Percentiles rank a stretch among this genome's conserved stretches.
These are phyloP conservation scores for Hippocampus barbouri DNA, from an alignment of 2,113 vertebrate genomes.

Conservation along the genomic window DNA sequence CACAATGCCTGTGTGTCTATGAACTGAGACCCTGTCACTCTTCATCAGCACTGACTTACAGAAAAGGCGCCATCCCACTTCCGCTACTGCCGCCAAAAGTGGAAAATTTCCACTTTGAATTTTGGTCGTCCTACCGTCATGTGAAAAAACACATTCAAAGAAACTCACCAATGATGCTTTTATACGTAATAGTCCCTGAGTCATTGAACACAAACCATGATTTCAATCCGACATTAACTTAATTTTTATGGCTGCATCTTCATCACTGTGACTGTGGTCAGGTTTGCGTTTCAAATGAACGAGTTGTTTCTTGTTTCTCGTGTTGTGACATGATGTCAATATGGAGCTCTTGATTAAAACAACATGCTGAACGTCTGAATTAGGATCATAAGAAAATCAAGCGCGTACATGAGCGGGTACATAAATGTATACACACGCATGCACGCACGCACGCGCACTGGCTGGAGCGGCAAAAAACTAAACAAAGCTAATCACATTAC, in stretches of 20 bases:
- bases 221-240: neutral
- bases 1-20: neutral
- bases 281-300: neutral
- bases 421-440: slow-evolving; percentile 3
- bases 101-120: neutral
- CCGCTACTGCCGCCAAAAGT: neutral
- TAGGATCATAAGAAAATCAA: neutral
- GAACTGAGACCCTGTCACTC: neutral
- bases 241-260: neutral
- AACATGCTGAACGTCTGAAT: neutral
- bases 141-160: neutral
- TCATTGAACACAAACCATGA: neutral
- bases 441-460: slow-evolving; percentile 1
- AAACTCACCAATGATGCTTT: neutral
- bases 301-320: slow-evolving; percentile 4
- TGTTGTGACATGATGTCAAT: neutral
- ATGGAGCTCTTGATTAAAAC: neutral
- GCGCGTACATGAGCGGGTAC: neutral
- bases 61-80: neutral
- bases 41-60: neutral
- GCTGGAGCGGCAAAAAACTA: slow-evolving; percentile 74
- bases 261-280: neutral
- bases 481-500: slow-evolving; percentile 79
- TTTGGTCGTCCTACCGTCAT: neutral
- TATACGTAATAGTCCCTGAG: neutral